These are phyloP conservation scores for Sitophilus oryzae DNA, from an alignment of 1,140 invertebrate species.

Conservation along the genomic window DNA sequence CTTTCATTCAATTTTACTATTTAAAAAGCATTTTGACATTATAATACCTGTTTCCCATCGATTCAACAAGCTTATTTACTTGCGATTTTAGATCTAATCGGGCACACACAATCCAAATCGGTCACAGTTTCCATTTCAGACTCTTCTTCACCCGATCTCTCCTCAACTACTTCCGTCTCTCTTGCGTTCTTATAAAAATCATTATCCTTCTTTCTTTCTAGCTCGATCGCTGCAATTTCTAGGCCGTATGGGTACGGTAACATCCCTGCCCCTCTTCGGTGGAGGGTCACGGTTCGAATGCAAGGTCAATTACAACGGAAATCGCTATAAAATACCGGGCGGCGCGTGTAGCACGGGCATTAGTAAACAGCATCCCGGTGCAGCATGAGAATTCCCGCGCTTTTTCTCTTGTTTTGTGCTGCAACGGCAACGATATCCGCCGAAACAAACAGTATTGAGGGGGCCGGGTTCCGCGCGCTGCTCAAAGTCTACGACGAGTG, in stretches of 20 bases:
- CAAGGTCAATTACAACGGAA: constrained; percentile 36
- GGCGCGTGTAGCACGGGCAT: constrained; percentile 1
- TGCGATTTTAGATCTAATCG: too few species aligned
- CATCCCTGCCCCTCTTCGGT: constrained; percentile 16
- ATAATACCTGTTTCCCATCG: too few species aligned
- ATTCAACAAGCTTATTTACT: too few species aligned
- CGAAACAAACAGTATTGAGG: constrained; percentile 38
- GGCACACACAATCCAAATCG: too few species aligned
- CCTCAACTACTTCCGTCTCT: too few species aligned
- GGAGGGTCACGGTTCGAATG: constrained; percentile 25
- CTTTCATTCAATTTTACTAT: too few species aligned
- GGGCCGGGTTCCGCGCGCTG: constrained; percentile 49
- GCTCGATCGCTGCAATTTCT: too few species aligned
- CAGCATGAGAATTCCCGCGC: background rate
- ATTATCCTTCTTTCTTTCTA: too few species aligned
- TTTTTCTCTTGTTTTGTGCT: constrained; percentile 33
- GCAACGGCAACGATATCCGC: constrained; percentile 26
- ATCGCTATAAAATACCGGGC: constrained; percentile 36
- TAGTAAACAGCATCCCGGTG: constrained; percentile 17
- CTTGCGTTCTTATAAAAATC: too few species aligned
- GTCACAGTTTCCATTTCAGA: too few species aligned
- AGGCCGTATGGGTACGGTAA: background rate
- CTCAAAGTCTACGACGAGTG: constrained; percentile 60
- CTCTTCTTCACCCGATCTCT: too few species aligned
- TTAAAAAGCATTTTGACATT: too few species aligned